Evolutionary conservation across 2,797 vertebrate genomes (phyloP), one percentile per base, ranked within the genome.

Genomic region (Hyperoplus immaculatus): DNA sequence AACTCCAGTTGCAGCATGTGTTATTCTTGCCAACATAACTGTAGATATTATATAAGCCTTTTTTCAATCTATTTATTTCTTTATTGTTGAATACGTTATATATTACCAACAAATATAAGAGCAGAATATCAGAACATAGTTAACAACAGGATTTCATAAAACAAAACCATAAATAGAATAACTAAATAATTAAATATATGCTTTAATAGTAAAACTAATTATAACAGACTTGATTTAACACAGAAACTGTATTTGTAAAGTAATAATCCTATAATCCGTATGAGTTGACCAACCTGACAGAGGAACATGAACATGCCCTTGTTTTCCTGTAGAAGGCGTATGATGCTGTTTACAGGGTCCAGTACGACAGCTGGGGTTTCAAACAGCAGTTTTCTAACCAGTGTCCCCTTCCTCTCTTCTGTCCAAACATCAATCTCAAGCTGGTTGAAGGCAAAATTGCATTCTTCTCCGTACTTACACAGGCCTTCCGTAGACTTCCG

Each of bases 361-460:
- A 83, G 69, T 64, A 78, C 88, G 65, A 53, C 57, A 14, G 64
- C 14, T 0, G 81, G 0, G 3, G 0, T 93, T 89, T 94, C 95
- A 51, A 98, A 99, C 87, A 99, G 96, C 84, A 96, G 93, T 81
- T 95, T 94, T 7, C 98, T 93, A 93, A 97, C 95, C 81, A 99
- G 94, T 43, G 90, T 94, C 46, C 97, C 97, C 81, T 96, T 97
- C 88, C 97, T 95, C 93, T 99, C 98, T 80, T 96, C 95, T 0
- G 96, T 99, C 98, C 98, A 99, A 72, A 99, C 96, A 18, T 99
- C 97, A 1, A 99, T 97, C 95, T 99, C 98, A 92, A 98, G 95
- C 94, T 97, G 97, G 94, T 97, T 97, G 93, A 96, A 99, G 51
- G 97, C 98, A 91, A 99, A 99, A 6, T 96, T 98, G 95, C 98